Conservation (phyloP, 2,888 invertebrate genomes). For the Nemoura dubitans region DNA sequence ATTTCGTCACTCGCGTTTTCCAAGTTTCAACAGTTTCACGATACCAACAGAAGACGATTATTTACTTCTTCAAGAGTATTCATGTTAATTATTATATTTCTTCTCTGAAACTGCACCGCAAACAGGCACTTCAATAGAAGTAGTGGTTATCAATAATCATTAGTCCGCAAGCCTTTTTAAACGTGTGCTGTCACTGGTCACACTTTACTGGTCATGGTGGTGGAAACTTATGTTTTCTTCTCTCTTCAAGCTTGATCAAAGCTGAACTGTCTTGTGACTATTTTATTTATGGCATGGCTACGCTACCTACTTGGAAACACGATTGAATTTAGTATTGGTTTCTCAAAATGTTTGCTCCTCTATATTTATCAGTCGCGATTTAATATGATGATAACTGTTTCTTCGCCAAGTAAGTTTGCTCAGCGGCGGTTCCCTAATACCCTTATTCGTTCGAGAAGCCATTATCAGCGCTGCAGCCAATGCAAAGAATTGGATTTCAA, state of each 20-base stretch:
- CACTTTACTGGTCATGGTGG: neutral
- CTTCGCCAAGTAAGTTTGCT: slow-evolving; percentile 5
- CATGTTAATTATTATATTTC: no score
- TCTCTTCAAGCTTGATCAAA: neutral
- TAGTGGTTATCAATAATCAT: neutral
- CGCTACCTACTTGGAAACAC: neutral
- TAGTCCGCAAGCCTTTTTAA: neutral
- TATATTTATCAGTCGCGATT: slow-evolving; percentile 3
- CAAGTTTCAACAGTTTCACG: no score
- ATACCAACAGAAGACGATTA: no score
- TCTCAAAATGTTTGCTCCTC: neutral
- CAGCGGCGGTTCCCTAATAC: neutral
- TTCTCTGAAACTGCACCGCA: no score
- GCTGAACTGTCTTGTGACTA: neutral
- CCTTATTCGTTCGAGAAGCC: neutral
- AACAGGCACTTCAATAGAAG: no score
- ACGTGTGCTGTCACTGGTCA: neutral
- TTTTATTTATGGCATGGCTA: neutral
- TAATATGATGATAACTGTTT: slow-evolving; percentile 13
- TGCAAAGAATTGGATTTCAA: neutral
- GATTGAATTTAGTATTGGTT: neutral
- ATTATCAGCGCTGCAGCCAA: neutral
- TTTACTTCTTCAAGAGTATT: no score
- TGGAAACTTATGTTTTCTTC: neutral
- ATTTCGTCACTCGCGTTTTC: no score